A percentile compares a stretch with the other conserved stretches of the same genome.
Conservation (phyloP, 1,140 invertebrate genomes). For the Drosophila ercepeae region DNA sequence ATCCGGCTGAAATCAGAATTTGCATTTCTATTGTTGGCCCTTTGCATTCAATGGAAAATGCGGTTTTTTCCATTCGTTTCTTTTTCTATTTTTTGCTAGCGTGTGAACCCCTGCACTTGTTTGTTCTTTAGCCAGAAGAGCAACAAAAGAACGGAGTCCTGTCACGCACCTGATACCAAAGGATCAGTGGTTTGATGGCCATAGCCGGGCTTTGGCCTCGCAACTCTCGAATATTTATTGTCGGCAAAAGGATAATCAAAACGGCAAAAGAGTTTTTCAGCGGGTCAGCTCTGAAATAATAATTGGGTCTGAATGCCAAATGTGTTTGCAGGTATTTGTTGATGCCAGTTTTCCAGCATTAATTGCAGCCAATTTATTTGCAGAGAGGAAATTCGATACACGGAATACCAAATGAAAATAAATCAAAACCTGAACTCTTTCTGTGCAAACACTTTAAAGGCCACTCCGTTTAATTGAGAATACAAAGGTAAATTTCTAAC, state of each 20-base stretch:
- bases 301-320: slow-evolving; percentile 35
- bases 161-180: slow-evolving; percentile 34
- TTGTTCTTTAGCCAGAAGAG: slow-evolving; percentile 8
- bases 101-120: slow-evolving; percentile 63
- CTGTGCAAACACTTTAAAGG: not conserved
- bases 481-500: not conserved
- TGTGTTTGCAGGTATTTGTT: slow-evolving; percentile 18
- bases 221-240: slow-evolving; percentile 72
- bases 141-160: slow-evolving; percentile 21
- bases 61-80: slow-evolving; percentile 18
- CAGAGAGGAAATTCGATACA: not conserved
- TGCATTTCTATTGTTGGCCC: slow-evolving; percentile 60
- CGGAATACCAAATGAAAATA: not conserved
- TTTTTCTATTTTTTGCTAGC: slow-evolving; percentile 32
- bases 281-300: slow-evolving; percentile 55
- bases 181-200: slow-evolving; percentile 14
- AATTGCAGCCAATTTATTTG: slow-evolving; percentile 27
- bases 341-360: slow-evolving; percentile 15
- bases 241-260: slow-evolving; percentile 40
- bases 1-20: slow-evolving; percentile 51
- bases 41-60: slow-evolving; percentile 42
- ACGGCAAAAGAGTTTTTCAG: slow-evolving; percentile 22
- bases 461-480: not conserved
- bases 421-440: not conserved
- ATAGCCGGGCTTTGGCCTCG: slow-evolving; percentile 14